Conservation (phyloP, 2,888 invertebrate genomes). For the Cinara cedri region DNA sequence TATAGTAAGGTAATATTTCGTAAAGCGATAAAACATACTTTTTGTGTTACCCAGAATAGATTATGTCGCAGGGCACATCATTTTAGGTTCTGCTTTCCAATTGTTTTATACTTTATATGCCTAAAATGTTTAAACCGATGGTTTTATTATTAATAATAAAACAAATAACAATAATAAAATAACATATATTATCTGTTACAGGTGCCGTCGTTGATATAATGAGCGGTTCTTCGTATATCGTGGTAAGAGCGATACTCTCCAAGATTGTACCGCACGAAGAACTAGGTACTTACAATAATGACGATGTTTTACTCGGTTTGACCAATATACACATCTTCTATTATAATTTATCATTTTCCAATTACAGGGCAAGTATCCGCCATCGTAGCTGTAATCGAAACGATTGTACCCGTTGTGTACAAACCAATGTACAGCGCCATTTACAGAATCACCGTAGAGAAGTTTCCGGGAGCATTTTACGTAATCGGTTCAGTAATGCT, state of each 20-base stretch:
- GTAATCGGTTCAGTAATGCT: constrained; percentile 24
- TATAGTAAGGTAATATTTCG: too few relatives aligned
- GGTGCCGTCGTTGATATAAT: constrained; percentile 15
- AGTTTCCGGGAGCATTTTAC: constrained; percentile 32
- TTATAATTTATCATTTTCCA: too few relatives aligned
- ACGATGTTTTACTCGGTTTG: too few relatives aligned
- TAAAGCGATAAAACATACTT: too few relatives aligned
- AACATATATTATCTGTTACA: background rate
- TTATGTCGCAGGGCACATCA: too few relatives aligned
- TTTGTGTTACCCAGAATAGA: too few relatives aligned
- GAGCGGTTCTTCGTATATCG: constrained; percentile 27
- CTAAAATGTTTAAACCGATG: too few relatives aligned
- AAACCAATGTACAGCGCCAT: constrained; percentile 32
- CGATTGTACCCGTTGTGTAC: constrained; percentile 30
- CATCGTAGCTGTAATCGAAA: constrained; percentile 29
- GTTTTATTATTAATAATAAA: too few relatives aligned
- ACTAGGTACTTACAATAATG: constrained; percentile 1
- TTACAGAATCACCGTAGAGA: constrained; percentile 22
- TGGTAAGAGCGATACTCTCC: constrained; percentile 31
- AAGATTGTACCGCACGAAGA: constrained; percentile 27
- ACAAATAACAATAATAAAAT: too few relatives aligned
- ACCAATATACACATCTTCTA: too few relatives aligned
- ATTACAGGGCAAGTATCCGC: constrained; percentile 36
- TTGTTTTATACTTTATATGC: too few relatives aligned
- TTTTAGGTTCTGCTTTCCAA: too few relatives aligned